These are phyloP conservation scores for Daphoenositta chrysoptera DNA, from an alignment of 2,113 vertebrate species.

Conservation along the genomic window DNA sequence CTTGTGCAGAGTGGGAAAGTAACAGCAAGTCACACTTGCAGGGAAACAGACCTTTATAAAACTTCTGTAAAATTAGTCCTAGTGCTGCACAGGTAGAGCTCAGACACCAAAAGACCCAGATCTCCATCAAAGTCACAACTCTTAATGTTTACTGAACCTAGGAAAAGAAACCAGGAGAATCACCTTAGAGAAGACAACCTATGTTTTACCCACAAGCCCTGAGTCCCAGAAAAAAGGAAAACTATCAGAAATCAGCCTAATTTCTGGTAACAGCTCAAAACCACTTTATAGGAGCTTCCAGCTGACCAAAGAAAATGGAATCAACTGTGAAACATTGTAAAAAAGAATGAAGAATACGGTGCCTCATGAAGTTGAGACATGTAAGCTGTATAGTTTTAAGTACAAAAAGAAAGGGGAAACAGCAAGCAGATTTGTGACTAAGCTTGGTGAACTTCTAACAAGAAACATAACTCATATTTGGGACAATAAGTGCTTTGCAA, in stretches of 20 bases:
- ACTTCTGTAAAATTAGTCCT: background rate
- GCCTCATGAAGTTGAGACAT: background rate
- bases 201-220: background rate
- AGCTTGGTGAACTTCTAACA: background rate
- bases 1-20: background rate
- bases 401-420: background rate
- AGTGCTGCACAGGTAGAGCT: background rate
- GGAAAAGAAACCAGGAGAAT: background rate
- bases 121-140: background rate
- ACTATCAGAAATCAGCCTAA: background rate
- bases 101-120: background rate
- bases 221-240: background rate
- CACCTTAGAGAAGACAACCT: background rate
- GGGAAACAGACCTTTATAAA: background rate
- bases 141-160: background rate
- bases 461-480: background rate
- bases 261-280: background rate
- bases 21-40: background rate
- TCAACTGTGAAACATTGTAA: background rate
- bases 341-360: background rate
- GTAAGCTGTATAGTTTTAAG: background rate
- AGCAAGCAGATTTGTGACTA: background rate
- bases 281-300: background rate
- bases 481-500: background rate
- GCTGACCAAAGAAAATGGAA: background rate